These are phyloP conservation scores for Chionodraco myersi DNA, from an alignment of 2,113 vertebrate species.

Conservation along the genomic window DNA sequence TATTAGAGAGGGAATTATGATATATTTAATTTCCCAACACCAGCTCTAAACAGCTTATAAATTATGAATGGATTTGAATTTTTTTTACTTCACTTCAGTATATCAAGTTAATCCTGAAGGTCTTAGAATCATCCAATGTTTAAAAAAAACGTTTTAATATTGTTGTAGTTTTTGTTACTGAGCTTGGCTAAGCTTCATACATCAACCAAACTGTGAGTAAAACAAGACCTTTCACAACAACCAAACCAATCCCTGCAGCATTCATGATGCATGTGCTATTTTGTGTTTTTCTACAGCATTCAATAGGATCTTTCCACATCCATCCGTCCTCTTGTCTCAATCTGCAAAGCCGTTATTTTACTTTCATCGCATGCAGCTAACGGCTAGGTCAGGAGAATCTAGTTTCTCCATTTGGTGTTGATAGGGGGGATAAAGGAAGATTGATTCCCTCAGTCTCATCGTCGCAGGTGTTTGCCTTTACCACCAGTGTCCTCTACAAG, in stretches of 20 bases:
- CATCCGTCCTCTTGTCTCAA: slow-evolving; percentile 32
- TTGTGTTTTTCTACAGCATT: slow-evolving; percentile 12
- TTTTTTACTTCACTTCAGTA: no score
- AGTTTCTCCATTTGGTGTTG: slow-evolving; percentile 73
- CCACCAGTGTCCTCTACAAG: slow-evolving; percentile 71
- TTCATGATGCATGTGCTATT: background rate
- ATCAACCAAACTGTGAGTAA: no score
- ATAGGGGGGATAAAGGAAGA: slow-evolving; percentile 79
- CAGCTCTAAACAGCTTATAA: no score
- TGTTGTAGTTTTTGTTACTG: no score
- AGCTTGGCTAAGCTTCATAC: no score
- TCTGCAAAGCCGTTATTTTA: slow-evolving; percentile 51
- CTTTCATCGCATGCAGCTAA: slow-evolving; percentile 73
- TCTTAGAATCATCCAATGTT: no score
- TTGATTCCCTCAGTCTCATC: slow-evolving; percentile 78
- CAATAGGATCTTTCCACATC: slow-evolving; percentile 28
- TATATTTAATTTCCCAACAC: no score
- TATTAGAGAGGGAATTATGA: no score
- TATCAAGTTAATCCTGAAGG: no score
- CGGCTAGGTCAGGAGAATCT: slow-evolving; percentile 75
- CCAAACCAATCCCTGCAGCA: background rate
- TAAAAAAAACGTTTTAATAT: no score
- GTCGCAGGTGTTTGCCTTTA: slow-evolving; percentile 85
- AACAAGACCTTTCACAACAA: no score
- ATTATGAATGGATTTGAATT: no score